Evolutionary conservation across 2,888 invertebrate species (phyloP), one percentile per base, ranked within the genome.

Genomic region (Dolichomitus sp.): DNA sequence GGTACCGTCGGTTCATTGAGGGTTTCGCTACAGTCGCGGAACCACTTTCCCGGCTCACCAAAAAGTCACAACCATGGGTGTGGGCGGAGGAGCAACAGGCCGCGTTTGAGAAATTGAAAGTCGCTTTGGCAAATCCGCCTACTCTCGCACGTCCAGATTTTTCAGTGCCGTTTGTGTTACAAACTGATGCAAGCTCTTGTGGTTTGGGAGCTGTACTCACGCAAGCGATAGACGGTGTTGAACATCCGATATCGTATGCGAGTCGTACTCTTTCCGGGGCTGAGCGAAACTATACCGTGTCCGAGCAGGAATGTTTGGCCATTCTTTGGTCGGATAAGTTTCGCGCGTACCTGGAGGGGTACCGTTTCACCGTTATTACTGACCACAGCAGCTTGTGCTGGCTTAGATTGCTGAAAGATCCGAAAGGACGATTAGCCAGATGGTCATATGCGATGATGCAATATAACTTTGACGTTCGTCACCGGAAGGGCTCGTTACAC

Each of bases 301-400:
- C 84, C 2, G 87, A 88, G 73, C 74, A 57, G 40, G 89, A 90
- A 33, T 90, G 87, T 57, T 63, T 88, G 0, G 87, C 88, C 0
- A 81, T 90, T 0, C 11, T 88, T 0, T 88, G 85, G 85, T 76
- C 83, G 0, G 78, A 83, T 3, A 87, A 86, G 54, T 89, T 86
- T 19, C 0, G 88, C 0, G 73, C 76, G 0, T 89, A 87, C 65
- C 27, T 89, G 0, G 48, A n/a, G 48, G 48, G 48, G 0, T 80
- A 76, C 14, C 81, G 80, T n/a, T 88, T 88, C 45, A 85, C 81
- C 0, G 87, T 88, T 0, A 79, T 85, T n/a, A 88, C 89, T 1
- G 88, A 89, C 37, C 88, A 89, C 33, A 50, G 75, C 4, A 86
- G 86, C 17, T 50, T 89, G 78, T 3, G 23, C 2, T 88, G 86